Conservation (phyloP, 2,888 invertebrate species). For the Patella pellucida region DNA sequence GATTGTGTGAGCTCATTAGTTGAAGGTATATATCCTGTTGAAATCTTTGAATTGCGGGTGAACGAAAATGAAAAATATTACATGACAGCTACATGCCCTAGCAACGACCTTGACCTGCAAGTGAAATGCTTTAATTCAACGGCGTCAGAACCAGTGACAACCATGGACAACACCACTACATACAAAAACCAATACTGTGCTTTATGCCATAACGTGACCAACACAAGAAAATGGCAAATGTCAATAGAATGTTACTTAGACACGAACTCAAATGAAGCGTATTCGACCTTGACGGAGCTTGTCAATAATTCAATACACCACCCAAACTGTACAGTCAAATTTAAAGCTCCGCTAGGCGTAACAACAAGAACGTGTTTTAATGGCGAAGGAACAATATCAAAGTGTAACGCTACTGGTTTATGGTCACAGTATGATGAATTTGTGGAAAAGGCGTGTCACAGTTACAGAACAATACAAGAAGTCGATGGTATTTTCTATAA, state of each 20-base stretch:
- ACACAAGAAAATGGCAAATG: constrained; percentile 13
- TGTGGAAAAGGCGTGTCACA: constrained; percentile 32
- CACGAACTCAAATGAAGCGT: neutral
- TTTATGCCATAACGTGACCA: constrained; percentile 11
- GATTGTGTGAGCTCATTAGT: neutral
- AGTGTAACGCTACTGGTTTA: constrained; percentile 20
- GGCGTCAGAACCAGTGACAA: constrained; percentile 13
- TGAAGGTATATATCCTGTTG: constrained; percentile 6
- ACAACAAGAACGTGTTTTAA: constrained; percentile 16
- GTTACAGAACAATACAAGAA: constrained; percentile 28
- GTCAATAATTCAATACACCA: constrained; percentile 4
- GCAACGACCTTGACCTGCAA: constrained; percentile 2
- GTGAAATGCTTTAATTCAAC: constrained; percentile 14
- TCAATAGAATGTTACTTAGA: constrained; percentile 8
- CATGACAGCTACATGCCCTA: constrained; percentile 21
- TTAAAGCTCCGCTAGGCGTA: neutral
- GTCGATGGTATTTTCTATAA: constrained; percentile 23
- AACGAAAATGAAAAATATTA: neutral
- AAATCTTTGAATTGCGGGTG: neutral
- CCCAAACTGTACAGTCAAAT: constrained; percentile 7
- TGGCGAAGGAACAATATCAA: constrained; percentile 11
- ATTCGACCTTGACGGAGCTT: neutral
- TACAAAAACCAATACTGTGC: constrained; percentile 23
- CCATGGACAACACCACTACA: constrained; percentile 13
- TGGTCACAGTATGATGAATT: constrained; percentile 27